Percentiles rank a stretch among this genome's conserved stretches.
Conservation (phyloP, 1,140 invertebrate species). For the Nymphalis io region DNA sequence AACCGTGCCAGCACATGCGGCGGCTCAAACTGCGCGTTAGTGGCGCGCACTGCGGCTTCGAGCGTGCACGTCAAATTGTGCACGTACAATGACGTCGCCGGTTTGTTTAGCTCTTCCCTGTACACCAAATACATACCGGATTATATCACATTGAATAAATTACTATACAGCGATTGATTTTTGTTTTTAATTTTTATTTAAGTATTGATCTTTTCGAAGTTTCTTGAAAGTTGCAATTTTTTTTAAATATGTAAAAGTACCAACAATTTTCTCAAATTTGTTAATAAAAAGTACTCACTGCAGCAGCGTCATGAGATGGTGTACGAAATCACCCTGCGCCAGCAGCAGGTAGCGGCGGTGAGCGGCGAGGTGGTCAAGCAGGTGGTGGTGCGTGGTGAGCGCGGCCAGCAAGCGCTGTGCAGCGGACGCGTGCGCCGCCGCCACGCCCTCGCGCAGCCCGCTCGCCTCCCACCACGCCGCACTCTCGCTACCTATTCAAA, state of each 20-base stretch:
- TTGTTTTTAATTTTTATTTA: too few species aligned
- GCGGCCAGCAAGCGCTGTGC: conserved; percentile 93
- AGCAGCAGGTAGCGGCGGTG: conserved; percentile 94
- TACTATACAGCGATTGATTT: too few species aligned
- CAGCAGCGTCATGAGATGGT: conserved; percentile 94
- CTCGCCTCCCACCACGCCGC: conserved; percentile 82
- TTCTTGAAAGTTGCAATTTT: too few species aligned
- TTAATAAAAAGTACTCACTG: conserved; percentile 83
- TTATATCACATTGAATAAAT: too few species aligned
- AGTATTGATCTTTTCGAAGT: too few species aligned
- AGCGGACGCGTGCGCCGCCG: conserved; percentile 91
- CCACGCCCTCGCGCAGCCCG: conserved; percentile 89
- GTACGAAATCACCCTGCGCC: conserved; percentile 97
- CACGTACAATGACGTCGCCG: conserved; percentile 91
- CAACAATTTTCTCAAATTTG: too few species aligned
- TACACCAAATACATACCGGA: too few species aligned
- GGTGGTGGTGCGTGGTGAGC: conserved; percentile 92
- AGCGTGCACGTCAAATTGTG: conserved; percentile 94
- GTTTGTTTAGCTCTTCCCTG: conserved; percentile 94
- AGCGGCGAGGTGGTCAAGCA: conserved; percentile 95
- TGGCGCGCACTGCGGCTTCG: conserved; percentile 94
- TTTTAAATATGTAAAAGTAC: too few species aligned
- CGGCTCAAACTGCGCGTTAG: conserved; percentile 97
- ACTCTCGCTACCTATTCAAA: conserved; percentile 7
- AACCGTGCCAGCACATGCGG: conserved; percentile 93